Conservation (phyloP, 2,113 vertebrate genomes). For the Haliaeetus leucogaster region DNA sequence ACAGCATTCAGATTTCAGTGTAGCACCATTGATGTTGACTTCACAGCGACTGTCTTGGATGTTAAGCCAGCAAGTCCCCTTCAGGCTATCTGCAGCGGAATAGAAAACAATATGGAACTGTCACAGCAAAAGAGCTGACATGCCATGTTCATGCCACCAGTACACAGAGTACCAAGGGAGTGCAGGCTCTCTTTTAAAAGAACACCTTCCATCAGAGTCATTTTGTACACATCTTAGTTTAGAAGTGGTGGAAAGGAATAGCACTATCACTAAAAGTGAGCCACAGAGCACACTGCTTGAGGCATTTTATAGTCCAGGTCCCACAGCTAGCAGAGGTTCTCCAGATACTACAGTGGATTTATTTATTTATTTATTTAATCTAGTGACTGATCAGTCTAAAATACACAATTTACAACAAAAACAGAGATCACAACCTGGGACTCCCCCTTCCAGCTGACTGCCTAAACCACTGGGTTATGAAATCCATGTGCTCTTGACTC, state of each 20-base stretch:
- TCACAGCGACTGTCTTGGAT: constrained; percentile 77
- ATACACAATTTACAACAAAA: not conserved
- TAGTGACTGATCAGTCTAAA: not conserved
- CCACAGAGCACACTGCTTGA: not conserved
- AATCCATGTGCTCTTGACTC: not conserved
- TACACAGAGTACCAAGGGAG: not conserved
- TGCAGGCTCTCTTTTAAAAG: not conserved
- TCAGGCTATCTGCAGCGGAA: constrained; percentile 74
- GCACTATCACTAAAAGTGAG: not conserved
- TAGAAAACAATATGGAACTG: not conserved
- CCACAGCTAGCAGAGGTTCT: not conserved
- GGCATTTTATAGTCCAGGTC: not conserved
- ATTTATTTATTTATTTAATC: not conserved
- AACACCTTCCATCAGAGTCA: not conserved
- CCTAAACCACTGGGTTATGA: not conserved
- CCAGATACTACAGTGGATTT: not conserved
- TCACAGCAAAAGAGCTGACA: not conserved
- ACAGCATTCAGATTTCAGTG: constrained; percentile 81
- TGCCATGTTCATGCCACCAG: not conserved
- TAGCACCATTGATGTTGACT: constrained; percentile 80
- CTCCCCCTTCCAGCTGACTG: not conserved
- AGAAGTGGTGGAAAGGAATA: not conserved
- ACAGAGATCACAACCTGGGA: not conserved
- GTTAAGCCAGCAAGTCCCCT: constrained; percentile 81
- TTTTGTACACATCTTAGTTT: not conserved